phyloP scores from a whole-genome alignment of 2,797 vertebrate species.

The Macropus fuliginosus region DNA sequence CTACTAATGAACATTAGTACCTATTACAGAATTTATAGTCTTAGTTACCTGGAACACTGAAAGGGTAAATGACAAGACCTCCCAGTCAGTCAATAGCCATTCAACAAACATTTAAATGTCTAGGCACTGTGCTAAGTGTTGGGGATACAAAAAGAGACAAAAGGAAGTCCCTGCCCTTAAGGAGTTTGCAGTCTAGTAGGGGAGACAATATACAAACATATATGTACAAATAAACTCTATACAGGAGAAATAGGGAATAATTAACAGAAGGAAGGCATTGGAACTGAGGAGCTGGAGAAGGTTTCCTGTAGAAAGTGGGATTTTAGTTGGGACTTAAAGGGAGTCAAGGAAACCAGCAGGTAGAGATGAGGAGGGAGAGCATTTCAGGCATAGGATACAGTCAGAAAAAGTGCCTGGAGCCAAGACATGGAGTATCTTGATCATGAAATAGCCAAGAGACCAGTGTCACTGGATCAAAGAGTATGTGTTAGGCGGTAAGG shows the following conservation, averaged over 20 bases:
- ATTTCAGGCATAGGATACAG: not conserved
- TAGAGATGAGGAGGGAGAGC: not conserved
- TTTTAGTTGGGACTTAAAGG: not conserved
- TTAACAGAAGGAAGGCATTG: not conserved
- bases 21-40: not conserved
- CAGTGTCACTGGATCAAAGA: not conserved
- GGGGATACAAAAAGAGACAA: not conserved
- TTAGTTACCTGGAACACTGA: not conserved
- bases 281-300: not conserved
- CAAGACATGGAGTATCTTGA: not conserved
- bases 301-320: not conserved
- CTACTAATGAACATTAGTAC: not conserved
- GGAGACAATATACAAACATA: not conserved
- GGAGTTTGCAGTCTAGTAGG: not conserved
- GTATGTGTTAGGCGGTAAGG: no score
- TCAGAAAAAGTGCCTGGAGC: not conserved
- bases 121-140: not conserved
- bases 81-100: not conserved
- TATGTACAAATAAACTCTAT: not conserved
- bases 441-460: not conserved
- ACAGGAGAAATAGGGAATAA: not conserved
- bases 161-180: not conserved
- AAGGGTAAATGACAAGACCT: not conserved
- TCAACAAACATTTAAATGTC: not conserved
- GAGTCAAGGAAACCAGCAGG: not conserved